These are phyloP conservation scores for Centropyge bicolor DNA, from an alignment of 2,797 vertebrate species.

Conservation along the genomic window DNA sequence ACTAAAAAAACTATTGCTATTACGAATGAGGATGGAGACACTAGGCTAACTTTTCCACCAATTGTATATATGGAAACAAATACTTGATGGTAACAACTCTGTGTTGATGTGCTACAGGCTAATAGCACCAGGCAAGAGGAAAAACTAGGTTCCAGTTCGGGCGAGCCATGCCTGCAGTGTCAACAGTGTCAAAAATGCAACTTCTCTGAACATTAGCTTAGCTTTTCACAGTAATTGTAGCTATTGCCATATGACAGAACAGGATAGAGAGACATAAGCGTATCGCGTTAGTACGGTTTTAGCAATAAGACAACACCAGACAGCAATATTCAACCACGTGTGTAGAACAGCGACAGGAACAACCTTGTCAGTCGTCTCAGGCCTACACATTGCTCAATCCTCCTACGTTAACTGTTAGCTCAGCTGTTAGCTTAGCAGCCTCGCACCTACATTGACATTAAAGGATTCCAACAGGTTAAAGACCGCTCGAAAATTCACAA, in stretches of 20 bases:
- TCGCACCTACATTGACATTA: too few relatives aligned
- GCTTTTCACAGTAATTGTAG: background rate
- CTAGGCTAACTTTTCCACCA: too few relatives aligned
- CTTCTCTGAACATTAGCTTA: background rate
- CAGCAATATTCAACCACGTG: constrained; percentile 32
- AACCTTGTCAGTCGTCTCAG: background rate
- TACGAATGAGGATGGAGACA: too few relatives aligned
- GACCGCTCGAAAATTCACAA: too few relatives aligned
- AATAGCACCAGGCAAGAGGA: background rate
- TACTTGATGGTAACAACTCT: background rate
- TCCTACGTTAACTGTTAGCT: background rate
- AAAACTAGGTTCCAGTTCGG: background rate
- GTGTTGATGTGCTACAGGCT: background rate
- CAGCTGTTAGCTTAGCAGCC: background rate
- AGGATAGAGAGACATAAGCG: background rate
- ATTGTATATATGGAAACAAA: too few relatives aligned
- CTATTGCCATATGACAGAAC: background rate
- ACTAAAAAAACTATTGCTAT: too few relatives aligned
- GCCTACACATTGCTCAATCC: background rate
- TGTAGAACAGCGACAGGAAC: background rate
- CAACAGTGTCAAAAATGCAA: background rate
- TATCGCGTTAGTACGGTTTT: background rate
- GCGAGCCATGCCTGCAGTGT: too few relatives aligned
- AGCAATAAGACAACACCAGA: background rate
- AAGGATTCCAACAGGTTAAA: background rate